Conservation (phyloP, 2,113 vertebrate species). For the rat (Rattus norvegicus) region GRCr8 NC_086024.1:12960001-12960500, state of each 20-base stretch:
- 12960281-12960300: neutral
- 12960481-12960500: neutral
- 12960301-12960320: neutral
- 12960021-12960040: conserved; percentile 92
- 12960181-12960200: neutral
- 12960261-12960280: neutral
- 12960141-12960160: conserved; percentile 42
- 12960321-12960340: neutral
- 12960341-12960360: neutral
- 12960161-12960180: conserved; percentile 35
- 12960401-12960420: neutral
- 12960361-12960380: neutral
- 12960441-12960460: neutral
- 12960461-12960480: neutral
- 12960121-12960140: conserved; percentile 57
- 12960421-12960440: neutral
- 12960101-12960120: conserved; percentile 80
- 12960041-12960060: conserved; percentile 89
- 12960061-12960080: conserved; percentile 84
- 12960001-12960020: conserved; percentile 91
- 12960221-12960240: neutral
- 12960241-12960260: neutral
- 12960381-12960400: neutral
- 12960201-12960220: conserved; percentile 3
- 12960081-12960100: conserved; percentile 84